Conservation (phyloP, 1,140 invertebrate species). For the Propsilocerus akamusi region DNA sequence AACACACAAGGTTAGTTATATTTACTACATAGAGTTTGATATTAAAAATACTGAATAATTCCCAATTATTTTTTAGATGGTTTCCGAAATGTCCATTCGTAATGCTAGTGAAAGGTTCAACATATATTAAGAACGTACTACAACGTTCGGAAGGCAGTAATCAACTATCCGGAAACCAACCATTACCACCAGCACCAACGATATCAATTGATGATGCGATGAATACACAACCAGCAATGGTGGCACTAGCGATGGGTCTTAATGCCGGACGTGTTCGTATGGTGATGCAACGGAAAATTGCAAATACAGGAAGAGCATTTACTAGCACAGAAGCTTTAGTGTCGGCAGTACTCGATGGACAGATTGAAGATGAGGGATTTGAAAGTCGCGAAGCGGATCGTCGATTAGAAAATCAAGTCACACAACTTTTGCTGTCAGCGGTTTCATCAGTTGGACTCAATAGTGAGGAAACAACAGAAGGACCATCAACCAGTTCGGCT, state of each 20-base stretch:
- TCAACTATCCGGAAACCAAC: not conserved
- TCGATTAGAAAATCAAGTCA: slow-evolving; percentile 60
- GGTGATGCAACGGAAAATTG: slow-evolving; percentile 27
- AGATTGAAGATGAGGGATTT: slow-evolving; percentile 36
- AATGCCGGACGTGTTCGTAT: slow-evolving; percentile 43
- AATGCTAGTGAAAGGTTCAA: slow-evolving; percentile 52
- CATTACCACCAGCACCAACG: not conserved
- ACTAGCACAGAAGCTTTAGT: slow-evolving; percentile 42
- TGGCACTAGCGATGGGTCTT: slow-evolving; percentile 47
- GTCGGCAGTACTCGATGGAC: slow-evolving; percentile 42
- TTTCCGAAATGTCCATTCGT: slow-evolving; percentile 71
- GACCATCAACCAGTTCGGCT: not conserved
- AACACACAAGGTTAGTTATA: too few relatives aligned
- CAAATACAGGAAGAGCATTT: slow-evolving; percentile 28
- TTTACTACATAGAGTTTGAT: too few relatives aligned
- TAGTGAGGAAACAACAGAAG: slow-evolving; percentile 10
- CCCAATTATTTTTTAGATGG: slow-evolving; percentile 32
- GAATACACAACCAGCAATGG: slow-evolving; percentile 29
- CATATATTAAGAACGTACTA: slow-evolving; percentile 39
- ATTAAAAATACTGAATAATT: not conserved
- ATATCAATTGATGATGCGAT: slow-evolving; percentile 21
- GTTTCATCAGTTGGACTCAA: slow-evolving; percentile 5
- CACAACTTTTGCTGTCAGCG: not conserved
- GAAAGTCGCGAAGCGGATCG: slow-evolving; percentile 56
- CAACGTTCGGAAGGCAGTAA: slow-evolving; percentile 7